A percentile compares a stretch with the other conserved stretches of the same genome.
These are phyloP conservation scores for Fukomys damarensis DNA, from an alignment of 2,113 vertebrate species.

Conservation along the genomic window DNA sequence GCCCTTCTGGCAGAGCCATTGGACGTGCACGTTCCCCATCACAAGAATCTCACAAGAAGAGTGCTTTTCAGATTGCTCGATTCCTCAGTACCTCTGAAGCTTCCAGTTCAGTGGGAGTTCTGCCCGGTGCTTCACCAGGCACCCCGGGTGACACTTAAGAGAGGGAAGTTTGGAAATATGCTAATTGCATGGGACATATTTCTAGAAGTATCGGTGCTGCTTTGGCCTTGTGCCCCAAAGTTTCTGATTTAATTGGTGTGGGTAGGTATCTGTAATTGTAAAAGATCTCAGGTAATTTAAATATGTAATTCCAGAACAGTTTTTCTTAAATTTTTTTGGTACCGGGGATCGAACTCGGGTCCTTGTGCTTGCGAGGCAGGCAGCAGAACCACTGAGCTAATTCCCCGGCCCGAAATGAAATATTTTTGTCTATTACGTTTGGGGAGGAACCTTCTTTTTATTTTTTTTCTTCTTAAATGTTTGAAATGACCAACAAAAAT, in stretches of 20 bases:
- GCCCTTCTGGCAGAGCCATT: neutral
- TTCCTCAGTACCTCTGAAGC: neutral
- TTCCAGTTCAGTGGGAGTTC: neutral
- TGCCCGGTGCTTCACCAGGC: slow-evolving; percentile 24
- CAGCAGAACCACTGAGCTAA: too few species aligned
- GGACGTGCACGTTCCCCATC: neutral
- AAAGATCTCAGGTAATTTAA: slow-evolving; percentile 37
- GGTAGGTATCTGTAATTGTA: neutral
- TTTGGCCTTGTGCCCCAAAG: neutral
- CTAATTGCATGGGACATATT: neutral
- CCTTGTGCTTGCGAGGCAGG: too few species aligned
- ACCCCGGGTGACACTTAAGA: neutral
- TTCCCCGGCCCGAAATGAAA: too few species aligned
- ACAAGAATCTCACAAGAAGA: neutral
- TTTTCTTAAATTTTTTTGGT: slow-evolving; percentile 27
- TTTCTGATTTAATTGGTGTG: neutral
- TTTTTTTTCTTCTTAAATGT: too few species aligned
- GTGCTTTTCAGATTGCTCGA: neutral
- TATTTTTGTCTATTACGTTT: too few species aligned
- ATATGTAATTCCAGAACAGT: neutral
- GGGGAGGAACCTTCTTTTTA: too few species aligned
- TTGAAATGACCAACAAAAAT: neutral
- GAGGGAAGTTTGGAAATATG: slow-evolving; percentile 6
- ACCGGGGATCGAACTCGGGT: too few species aligned
- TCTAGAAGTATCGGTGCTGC: neutral